Evolutionary conservation across 2,888 invertebrate species (phyloP).

Genomic region (Acholoe squamosa): DNA sequence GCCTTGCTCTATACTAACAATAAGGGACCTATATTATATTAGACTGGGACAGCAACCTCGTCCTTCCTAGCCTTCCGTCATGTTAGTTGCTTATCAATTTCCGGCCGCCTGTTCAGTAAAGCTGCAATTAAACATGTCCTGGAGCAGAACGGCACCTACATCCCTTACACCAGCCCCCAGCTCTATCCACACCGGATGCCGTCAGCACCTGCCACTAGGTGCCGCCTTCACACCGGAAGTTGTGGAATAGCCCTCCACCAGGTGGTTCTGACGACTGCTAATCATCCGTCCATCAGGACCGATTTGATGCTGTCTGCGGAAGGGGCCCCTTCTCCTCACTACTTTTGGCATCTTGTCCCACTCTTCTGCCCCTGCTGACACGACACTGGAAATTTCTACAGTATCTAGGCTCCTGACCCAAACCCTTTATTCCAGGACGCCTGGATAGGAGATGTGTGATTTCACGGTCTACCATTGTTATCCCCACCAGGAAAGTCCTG

Average conservation of each 20-base stretch:
- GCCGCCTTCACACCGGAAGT: not conserved
- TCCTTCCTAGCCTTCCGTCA: too few relatives aligned
- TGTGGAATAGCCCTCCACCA: not conserved
- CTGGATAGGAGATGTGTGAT: too few relatives aligned
- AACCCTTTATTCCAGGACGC: not conserved
- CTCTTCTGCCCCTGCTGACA: too few relatives aligned
- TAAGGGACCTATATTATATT: too few relatives aligned
- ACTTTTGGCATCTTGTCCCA: too few relatives aligned
- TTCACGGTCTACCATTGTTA: too few relatives aligned
- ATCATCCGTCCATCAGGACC: not conserved
- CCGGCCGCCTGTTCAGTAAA: constrained; percentile 9
- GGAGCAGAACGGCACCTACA: not conserved
- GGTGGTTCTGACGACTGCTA: not conserved
- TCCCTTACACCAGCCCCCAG: too few relatives aligned
- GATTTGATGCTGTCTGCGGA: not conserved
- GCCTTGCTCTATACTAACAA: too few relatives aligned
- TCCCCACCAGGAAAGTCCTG: too few relatives aligned
- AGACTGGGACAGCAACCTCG: too few relatives aligned
- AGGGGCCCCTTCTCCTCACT: not conserved
- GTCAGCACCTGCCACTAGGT: not conserved
- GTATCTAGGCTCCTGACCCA: too few relatives aligned
- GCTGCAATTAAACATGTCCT: not conserved
- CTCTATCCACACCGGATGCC: not conserved
- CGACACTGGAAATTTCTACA: too few relatives aligned
- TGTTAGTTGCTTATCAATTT: constrained; percentile 9